Evolutionary conservation across 1,140 invertebrate genomes (phyloP).

Genomic region (Acyrthosiphon pisum): DNA sequence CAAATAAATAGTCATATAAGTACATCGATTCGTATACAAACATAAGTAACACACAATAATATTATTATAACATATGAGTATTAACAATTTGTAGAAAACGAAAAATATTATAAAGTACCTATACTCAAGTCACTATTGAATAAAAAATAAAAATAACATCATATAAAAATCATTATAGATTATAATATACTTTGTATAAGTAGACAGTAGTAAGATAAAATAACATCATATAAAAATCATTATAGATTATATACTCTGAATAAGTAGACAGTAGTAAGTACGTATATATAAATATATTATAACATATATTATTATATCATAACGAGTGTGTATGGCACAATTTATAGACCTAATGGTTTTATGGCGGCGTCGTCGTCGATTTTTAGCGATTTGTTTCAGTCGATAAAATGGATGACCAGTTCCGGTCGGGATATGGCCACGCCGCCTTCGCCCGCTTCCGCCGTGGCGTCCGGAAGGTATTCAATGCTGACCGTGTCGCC

Average conservation of each 20-base stretch:
- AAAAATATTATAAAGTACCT: neutral
- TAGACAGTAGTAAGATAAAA: neutral
- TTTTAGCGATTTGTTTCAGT: constrained; percentile 50
- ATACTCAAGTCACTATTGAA: too few species aligned
- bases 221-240: neutral
- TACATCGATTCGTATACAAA: neutral
- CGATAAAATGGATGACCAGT: constrained; percentile 62
- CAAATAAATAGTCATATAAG: neutral
- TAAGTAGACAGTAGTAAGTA: neutral
- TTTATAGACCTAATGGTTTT: constrained; percentile 17
- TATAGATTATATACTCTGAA: neutral
- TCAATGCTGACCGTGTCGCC: constrained; percentile 67
- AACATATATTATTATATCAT: neutral
- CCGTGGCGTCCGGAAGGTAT: constrained; percentile 71
- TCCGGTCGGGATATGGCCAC: constrained; percentile 75
- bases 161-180: too few species aligned
- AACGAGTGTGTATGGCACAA: constrained; percentile 16
- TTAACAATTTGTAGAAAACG: neutral
- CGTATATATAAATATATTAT: neutral
- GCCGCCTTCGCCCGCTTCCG: constrained; percentile 75
- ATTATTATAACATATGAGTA: neutral
- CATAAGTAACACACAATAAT: neutral
- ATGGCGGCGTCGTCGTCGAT: neutral
- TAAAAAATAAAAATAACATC: too few species aligned
- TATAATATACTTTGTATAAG: neutral